These are phyloP conservation scores for Falcaria lacertinaria DNA, from an alignment of 2,888 invertebrate species.

Conservation along the genomic window DNA sequence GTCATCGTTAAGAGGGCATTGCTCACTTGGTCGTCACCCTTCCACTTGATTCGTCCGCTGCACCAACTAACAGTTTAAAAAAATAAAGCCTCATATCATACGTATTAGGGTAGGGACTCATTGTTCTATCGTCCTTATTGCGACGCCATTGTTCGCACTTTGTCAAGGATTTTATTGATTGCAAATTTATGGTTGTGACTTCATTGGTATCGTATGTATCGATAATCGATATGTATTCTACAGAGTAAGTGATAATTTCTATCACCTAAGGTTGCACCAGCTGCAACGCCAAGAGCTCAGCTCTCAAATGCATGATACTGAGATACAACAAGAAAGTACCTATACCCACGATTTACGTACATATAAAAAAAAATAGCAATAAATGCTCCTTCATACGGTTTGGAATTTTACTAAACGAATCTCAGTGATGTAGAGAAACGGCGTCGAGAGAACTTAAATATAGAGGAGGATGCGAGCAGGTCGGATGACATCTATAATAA, in stretches of 20 bases:
- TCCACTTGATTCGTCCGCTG: constrained; percentile 55
- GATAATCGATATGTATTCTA: too few relatives aligned
- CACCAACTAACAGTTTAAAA: constrained; percentile 48
- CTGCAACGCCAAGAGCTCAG: too few relatives aligned
- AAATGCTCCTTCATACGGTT: constrained; percentile 20
- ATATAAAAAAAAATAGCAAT: too few relatives aligned
- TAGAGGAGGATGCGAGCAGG: constrained; percentile 76
- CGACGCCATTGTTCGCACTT: constrained; percentile 60
- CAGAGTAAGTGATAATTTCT: too few relatives aligned
- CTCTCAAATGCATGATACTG: too few relatives aligned
- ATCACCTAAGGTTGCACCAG: too few relatives aligned
- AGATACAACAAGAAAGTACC: too few relatives aligned
- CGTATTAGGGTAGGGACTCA: constrained; percentile 57
- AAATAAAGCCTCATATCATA: constrained; percentile 53
- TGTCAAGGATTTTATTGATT: constrained; percentile 58
- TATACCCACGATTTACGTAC: too few relatives aligned
- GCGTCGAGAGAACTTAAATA: constrained; percentile 65
- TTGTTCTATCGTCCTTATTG: constrained; percentile 70
- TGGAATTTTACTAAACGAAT: constrained; percentile 37
- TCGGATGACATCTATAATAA: constrained; percentile 79
- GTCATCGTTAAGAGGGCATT: constrained; percentile 77
- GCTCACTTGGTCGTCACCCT: constrained; percentile 65
- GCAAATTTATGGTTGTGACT: constrained; percentile 54
- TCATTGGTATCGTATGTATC: constrained; percentile 43
- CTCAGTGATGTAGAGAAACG: constrained; percentile 48